Percentiles rank a stretch among this genome's conserved stretches.
Conservation (phyloP, 1,140 invertebrate species). For the Caenorhabditis tropicalis region DNA sequence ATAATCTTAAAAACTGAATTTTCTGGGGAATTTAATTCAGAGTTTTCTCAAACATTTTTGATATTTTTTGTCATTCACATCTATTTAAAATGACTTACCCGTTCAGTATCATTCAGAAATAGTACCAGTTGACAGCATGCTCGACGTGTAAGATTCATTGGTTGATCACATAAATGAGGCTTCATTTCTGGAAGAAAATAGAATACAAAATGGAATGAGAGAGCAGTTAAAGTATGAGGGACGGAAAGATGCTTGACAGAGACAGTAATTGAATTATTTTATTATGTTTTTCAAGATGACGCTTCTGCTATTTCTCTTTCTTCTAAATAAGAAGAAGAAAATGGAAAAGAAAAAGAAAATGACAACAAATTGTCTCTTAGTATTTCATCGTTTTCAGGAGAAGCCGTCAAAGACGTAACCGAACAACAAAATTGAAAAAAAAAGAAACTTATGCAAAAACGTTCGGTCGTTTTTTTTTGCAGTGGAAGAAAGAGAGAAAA, state of each 20-base stretch:
- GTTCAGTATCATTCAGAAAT: slow-evolving; percentile 44
- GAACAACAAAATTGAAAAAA: slow-evolving; percentile 19
- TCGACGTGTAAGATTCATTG: slow-evolving; percentile 48
- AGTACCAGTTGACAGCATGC: slow-evolving; percentile 49
- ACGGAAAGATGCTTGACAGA: not conserved
- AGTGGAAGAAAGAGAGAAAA: not conserved
- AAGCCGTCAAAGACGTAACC: not conserved
- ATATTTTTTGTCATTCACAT: not conserved
- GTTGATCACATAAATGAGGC: slow-evolving; percentile 49
- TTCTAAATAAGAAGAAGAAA: too few relatives aligned
- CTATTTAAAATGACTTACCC: slow-evolving; percentile 7
- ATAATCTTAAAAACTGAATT: not conserved
- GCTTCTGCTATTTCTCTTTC: not conserved
- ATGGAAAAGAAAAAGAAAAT: too few relatives aligned
- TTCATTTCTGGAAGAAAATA: not conserved
- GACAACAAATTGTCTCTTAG: not conserved
- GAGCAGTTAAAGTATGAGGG: not conserved
- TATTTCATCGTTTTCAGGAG: not conserved
- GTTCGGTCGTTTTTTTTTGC: not conserved
- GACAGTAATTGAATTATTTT: slow-evolving; percentile 40
- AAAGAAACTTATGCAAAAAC: slow-evolving; percentile 33
- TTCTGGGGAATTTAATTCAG: too few relatives aligned
- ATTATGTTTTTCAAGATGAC: slow-evolving; percentile 20
- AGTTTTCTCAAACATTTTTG: not conserved
- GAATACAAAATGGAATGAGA: not conserved